A percentile compares a stretch with the other conserved stretches of the same genome.
phyloP scores from a whole-genome alignment of 2,888 invertebrate genomes.

The Dasypolia templi region DNA sequence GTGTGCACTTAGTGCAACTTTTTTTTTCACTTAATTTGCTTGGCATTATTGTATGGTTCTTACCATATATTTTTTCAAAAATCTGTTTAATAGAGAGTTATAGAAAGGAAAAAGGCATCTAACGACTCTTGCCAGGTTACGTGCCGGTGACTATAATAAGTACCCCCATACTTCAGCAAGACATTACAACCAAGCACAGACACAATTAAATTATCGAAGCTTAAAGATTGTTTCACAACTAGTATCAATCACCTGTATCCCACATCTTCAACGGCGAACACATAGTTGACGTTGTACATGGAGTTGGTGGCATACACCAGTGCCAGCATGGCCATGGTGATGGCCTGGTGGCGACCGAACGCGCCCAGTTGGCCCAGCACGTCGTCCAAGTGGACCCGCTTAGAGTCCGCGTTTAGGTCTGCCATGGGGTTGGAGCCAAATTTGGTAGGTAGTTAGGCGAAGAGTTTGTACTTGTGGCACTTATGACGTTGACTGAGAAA shows the following conservation, averaged over 20 bases:
- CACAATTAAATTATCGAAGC: neutral
- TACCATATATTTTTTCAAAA: too few relatives aligned
- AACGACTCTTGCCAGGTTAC: too few relatives aligned
- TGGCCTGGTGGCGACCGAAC: conserved; percentile 87
- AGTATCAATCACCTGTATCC: conserved; percentile 80
- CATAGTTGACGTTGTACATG: conserved; percentile 87
- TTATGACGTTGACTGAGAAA: neutral
- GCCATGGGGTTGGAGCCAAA: conserved; percentile 53
- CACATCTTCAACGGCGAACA: conserved; percentile 85
- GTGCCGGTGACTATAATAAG: too few relatives aligned
- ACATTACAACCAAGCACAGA: neutral
- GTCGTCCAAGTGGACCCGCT: conserved; percentile 82
- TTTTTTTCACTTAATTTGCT: too few relatives aligned
- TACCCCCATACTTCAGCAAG: neutral
- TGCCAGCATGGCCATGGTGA: conserved; percentile 83
- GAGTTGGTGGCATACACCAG: conserved; percentile 87
- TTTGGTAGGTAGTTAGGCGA: neutral
- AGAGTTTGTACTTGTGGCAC: neutral
- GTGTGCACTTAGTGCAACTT: too few relatives aligned
- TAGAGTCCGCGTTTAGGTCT: conserved; percentile 49
- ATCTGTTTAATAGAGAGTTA: too few relatives aligned
- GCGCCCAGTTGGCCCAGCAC: conserved; percentile 84
- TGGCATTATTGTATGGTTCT: too few relatives aligned
- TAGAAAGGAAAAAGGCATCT: too few relatives aligned
- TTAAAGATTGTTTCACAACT: too few relatives aligned